Percentiles rank a stretch among this genome's conserved stretches.
phyloP scores from a whole-genome alignment of 1,140 invertebrate genomes.

The Drosophila grimshawi region DNA sequence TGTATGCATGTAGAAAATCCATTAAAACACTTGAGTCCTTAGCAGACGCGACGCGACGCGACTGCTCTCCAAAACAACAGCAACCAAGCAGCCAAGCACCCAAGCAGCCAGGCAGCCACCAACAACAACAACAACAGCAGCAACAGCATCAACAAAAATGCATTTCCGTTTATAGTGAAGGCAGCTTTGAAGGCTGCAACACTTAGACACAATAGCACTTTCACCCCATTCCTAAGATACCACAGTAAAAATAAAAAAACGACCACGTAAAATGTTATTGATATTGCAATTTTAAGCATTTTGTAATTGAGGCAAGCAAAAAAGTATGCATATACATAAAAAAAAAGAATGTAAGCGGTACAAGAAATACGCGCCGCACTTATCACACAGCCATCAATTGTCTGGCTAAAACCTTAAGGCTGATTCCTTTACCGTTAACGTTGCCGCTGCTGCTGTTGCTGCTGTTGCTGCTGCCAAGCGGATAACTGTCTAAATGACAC shows the following conservation, averaged over 20 bases:
- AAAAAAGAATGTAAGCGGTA: background rate
- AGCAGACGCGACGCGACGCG: slow-evolving; percentile 65
- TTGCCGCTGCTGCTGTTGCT: slow-evolving; percentile 11
- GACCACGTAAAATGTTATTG: slow-evolving; percentile 74
- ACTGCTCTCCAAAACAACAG: slow-evolving; percentile 35
- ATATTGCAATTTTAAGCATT: slow-evolving; percentile 81
- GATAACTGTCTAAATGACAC: slow-evolving; percentile 81
- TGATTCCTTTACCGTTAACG: slow-evolving; percentile 15
- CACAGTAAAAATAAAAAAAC: background rate
- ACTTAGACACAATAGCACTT: slow-evolving; percentile 69
- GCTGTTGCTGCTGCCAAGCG: slow-evolving; percentile 28
- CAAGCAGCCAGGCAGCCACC: background rate
- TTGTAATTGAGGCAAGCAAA: slow-evolving; percentile 68
- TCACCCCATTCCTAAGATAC: background rate
- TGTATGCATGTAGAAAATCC: slow-evolving; percentile 64
- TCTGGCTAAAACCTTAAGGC: slow-evolving; percentile 54
- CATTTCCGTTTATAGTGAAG: slow-evolving; percentile 75
- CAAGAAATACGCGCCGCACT: slow-evolving; percentile 11
- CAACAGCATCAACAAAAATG: slow-evolving; percentile 50
- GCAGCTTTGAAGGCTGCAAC: slow-evolving; percentile 76
- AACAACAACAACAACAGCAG: slow-evolving; percentile 1
- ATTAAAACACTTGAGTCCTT: slow-evolving; percentile 76
- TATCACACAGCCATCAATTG: slow-evolving; percentile 74
- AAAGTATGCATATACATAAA: background rate
- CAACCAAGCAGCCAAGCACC: slow-evolving; percentile 1